Evolutionary conservation across 1,140 invertebrate species (phyloP).

Genomic region (Zaprionus ornatus): DNA sequence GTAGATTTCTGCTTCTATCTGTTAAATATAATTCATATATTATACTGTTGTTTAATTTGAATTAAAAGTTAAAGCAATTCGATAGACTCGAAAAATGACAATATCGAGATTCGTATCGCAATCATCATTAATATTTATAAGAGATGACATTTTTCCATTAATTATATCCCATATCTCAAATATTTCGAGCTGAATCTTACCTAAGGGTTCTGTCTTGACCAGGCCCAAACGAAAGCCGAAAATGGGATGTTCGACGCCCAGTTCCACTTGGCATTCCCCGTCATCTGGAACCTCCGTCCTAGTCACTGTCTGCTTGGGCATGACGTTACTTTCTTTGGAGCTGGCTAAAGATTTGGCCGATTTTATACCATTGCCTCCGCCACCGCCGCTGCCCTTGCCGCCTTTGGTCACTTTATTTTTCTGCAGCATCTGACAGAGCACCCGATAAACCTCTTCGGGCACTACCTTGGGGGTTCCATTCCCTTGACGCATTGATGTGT

Average conservation of each 20-base stretch:
- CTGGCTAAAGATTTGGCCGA: slow-evolving; percentile 64
- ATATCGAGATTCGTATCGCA: neutral
- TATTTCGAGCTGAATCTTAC: slow-evolving; percentile 29
- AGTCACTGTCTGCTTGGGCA: neutral
- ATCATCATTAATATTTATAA: neutral
- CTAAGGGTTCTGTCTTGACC: slow-evolving; percentile 69
- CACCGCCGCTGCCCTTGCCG: slow-evolving; percentile 16
- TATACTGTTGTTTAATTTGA: too few species aligned
- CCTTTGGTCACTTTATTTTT: slow-evolving; percentile 27
- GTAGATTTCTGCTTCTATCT: too few species aligned
- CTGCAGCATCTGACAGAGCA: slow-evolving; percentile 65
- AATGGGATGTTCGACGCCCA: slow-evolving; percentile 76
- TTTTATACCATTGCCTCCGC: slow-evolving; percentile 35
- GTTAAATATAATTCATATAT: too few species aligned
- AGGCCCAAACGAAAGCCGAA: slow-evolving; percentile 75
- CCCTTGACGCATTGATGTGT: slow-evolving; percentile 70
- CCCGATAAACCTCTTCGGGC: slow-evolving; percentile 70
- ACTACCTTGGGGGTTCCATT: slow-evolving; percentile 72
- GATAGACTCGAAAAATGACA: too few species aligned
- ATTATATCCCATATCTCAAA: slow-evolving; percentile 17
- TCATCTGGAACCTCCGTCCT: neutral
- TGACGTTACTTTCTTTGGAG: slow-evolving; percentile 9
- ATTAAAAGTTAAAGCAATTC: too few species aligned
- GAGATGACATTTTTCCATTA: too few species aligned
- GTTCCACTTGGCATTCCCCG: slow-evolving; percentile 51